phyloP scores from a whole-genome alignment of 2,888 invertebrate species.

The Machimus rusticus region DNA sequence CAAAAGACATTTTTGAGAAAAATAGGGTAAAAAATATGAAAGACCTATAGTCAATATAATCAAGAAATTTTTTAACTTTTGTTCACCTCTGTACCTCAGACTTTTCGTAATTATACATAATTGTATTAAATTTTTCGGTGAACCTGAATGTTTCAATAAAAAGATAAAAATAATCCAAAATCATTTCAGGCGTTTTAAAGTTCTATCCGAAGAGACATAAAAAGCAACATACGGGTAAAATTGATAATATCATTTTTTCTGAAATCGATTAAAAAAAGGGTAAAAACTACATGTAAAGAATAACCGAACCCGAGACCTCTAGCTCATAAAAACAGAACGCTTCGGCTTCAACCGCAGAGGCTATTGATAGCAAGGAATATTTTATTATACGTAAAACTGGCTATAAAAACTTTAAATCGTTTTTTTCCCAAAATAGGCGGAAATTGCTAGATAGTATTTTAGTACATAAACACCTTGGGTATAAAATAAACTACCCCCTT shows the following conservation, averaged over 20 bases:
- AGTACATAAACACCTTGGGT: not conserved
- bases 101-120: no score
- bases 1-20: no score
- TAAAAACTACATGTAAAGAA: not conserved
- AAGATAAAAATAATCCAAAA: not conserved
- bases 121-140: no score
- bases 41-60: no score
- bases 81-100: no score
- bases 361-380: not conserved
- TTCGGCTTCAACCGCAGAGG: not conserved
- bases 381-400: not conserved
- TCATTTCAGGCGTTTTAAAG: no score
- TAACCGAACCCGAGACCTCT: not conserved
- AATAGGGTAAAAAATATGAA: no score
- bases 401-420: not conserved
- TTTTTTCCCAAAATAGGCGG: not conserved
- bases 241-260: not conserved
- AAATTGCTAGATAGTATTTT: not conserved
- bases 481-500: no score
- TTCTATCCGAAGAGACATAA: no score
- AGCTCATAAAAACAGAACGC: not conserved
- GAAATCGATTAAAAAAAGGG: not conserved
- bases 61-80: no score
- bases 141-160: not conserved
- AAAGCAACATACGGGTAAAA: no score